Evolutionary conservation across 2,797 vertebrate species (phyloP).

Genomic region (Crocidura indochinensis): DNA sequence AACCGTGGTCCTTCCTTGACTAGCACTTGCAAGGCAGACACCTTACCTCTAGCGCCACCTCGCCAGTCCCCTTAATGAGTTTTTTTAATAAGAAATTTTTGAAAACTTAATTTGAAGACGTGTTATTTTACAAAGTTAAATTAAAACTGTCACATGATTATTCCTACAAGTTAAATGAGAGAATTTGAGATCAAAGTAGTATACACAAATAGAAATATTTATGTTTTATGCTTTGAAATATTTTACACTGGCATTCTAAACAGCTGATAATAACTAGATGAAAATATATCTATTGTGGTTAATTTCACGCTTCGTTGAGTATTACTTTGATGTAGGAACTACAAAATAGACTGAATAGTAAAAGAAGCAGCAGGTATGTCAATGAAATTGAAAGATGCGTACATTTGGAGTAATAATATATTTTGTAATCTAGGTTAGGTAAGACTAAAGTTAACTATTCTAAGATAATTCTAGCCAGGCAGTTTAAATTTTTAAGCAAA

Average conservation of each 20-base stretch:
- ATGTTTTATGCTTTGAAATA: too few species aligned
- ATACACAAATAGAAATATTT: not conserved
- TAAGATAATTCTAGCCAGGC: constrained; percentile 52
- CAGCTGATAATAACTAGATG: too few species aligned
- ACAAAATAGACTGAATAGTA: not conserved
- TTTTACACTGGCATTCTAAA: too few species aligned
- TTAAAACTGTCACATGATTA: not conserved
- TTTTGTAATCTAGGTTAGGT: not conserved
- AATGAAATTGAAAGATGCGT: not conserved
- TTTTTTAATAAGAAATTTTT: not conserved
- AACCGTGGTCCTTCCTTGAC: too few species aligned
- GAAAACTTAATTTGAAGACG: constrained; percentile 1
- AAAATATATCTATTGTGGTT: not conserved
- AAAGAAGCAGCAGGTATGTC: not conserved
- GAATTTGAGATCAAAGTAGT: not conserved
- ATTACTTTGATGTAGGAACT: not conserved
- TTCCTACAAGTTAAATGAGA: not conserved
- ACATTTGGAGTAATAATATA: not conserved
- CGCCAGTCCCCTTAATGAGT: too few species aligned
- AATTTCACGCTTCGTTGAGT: not conserved
- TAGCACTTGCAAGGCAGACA: too few species aligned
- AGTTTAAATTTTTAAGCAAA: not conserved
- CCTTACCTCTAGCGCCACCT: too few species aligned
- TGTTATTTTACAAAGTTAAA: not conserved
- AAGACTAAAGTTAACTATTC: not conserved